A percentile compares a stretch with the other conserved stretches of the same genome.
Evolutionary conservation across 1,140 invertebrate genomes (phyloP).

Genomic region (Zaprionus ghesquierei): DNA sequence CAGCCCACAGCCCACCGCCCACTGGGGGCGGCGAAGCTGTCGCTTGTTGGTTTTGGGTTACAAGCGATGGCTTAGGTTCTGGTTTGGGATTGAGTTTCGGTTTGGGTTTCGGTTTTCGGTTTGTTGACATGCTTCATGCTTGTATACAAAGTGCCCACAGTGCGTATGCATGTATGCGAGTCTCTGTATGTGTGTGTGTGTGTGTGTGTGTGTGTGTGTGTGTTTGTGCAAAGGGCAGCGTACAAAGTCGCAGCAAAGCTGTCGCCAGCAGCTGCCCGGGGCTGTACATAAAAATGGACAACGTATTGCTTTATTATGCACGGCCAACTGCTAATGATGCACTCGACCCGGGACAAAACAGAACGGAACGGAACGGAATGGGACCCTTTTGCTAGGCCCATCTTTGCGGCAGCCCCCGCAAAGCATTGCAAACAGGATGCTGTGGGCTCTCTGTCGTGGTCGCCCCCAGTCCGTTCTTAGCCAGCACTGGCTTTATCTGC

Average conservation of each 20-base stretch:
- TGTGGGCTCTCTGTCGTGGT: not conserved
- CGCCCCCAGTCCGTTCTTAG: not conserved
- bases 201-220: not conserved
- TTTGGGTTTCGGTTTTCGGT: slow-evolving; percentile 14
- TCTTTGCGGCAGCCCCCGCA: slow-evolving; percentile 8
- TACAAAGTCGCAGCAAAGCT: not conserved
- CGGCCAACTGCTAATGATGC: slow-evolving; percentile 45
- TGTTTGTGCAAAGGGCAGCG: not conserved
- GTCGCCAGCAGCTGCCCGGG: slow-evolving; percentile 1
- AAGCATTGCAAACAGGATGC: slow-evolving; percentile 9
- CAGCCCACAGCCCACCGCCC: too few relatives aligned
- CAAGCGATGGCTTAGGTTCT: slow-evolving; percentile 19
- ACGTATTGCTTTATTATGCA: slow-evolving; percentile 47
- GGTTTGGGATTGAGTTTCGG: slow-evolving; percentile 1
- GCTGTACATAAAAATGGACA: slow-evolving; percentile 1
- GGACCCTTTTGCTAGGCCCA: not conserved
- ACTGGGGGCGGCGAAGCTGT: slow-evolving; percentile 4
- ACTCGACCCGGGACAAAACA: not conserved
- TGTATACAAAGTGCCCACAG: slow-evolving; percentile 2
- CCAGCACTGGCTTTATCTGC: not conserved
- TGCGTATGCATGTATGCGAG: too few relatives aligned
- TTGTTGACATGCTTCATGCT: slow-evolving; percentile 54
- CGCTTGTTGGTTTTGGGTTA: slow-evolving; percentile 25
- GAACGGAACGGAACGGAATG: not conserved
- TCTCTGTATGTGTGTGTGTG: not conserved